These are phyloP conservation scores for Periophthalmodon schlosseri DNA, from an alignment of 2,113 vertebrate species.

Conservation along the genomic window DNA sequence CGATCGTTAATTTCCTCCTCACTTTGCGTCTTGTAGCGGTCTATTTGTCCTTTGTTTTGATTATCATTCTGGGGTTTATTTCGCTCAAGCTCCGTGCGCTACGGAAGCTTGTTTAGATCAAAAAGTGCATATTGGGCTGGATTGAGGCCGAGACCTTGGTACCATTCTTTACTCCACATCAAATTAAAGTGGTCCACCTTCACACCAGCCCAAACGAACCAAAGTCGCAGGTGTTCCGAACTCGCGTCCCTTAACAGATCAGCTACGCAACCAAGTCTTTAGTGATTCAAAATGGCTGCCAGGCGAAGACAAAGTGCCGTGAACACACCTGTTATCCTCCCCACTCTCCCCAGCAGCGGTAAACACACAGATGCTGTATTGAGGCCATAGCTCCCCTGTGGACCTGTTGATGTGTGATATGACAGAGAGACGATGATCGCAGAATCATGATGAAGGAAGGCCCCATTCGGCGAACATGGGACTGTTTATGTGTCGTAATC, in stretches of 20 bases:
- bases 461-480: neutral
- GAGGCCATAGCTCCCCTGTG: neutral
- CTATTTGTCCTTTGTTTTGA: too few relatives aligned
- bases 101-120: too few relatives aligned
- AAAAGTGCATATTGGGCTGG: too few relatives aligned
- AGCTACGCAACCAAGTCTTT: neutral
- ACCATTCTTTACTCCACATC: too few relatives aligned
- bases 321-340: slow-evolving; percentile 5
- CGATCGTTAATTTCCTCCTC: too few relatives aligned
- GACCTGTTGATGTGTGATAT: slow-evolving; percentile 9
- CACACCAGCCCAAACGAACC: too few relatives aligned
- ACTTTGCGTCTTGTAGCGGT: too few relatives aligned
- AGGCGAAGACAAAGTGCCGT: slow-evolving; percentile 33
- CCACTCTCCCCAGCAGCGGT: slow-evolving; percentile 7
- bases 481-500: neutral
- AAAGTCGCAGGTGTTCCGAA: too few relatives aligned
- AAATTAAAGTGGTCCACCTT: too few relatives aligned
- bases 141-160: too few relatives aligned
- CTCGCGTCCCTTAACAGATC: neutral
- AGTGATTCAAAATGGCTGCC: slow-evolving; percentile 1
- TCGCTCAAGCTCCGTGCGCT: too few relatives aligned
- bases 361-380: neutral
- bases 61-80: too few relatives aligned
- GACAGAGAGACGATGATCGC: neutral
- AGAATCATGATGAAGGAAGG: neutral